phyloP scores from a whole-genome alignment of 2,888 invertebrate species.

The Cremastinae sp. region DNA sequence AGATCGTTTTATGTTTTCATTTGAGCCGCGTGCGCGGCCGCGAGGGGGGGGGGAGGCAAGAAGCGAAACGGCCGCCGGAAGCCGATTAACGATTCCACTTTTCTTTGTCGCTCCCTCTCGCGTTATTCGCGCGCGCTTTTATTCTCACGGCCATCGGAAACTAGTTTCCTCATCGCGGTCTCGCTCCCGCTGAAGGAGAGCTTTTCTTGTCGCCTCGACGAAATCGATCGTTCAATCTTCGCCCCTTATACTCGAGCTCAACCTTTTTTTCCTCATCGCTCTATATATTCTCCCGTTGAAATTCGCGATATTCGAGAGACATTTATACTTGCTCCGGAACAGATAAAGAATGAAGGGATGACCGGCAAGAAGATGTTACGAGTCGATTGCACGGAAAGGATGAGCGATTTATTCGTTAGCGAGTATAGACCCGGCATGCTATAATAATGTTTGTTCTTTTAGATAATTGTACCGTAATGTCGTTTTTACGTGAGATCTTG shows the following conservation, averaged over 20 bases:
- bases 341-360: neutral
- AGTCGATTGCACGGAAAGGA: no score
- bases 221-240: slow-evolving; percentile 60
- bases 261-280: neutral
- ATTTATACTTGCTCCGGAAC: neutral
- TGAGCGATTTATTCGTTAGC: no score
- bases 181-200: slow-evolving; percentile 19
- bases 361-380: neutral
- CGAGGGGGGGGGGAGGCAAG: neutral
- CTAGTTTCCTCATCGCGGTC: neutral
- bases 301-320: no score
- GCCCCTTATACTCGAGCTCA: slow-evolving; percentile 36
- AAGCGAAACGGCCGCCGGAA: neutral
- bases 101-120: neutral
- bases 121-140: slow-evolving; percentile 6
- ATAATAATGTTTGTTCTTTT: no score
- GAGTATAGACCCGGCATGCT: no score
- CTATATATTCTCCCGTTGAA: neutral
- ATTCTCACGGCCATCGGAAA: slow-evolving; percentile 13
- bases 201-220: slow-evolving; percentile 56
- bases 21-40: slow-evolving; percentile 47
- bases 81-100: neutral
- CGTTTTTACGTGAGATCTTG: no score
- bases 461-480: no score
- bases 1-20: slow-evolving; percentile 77